phyloP scores from a whole-genome alignment of 2,888 invertebrate genomes.

The Eledone cirrhosa region DNA sequence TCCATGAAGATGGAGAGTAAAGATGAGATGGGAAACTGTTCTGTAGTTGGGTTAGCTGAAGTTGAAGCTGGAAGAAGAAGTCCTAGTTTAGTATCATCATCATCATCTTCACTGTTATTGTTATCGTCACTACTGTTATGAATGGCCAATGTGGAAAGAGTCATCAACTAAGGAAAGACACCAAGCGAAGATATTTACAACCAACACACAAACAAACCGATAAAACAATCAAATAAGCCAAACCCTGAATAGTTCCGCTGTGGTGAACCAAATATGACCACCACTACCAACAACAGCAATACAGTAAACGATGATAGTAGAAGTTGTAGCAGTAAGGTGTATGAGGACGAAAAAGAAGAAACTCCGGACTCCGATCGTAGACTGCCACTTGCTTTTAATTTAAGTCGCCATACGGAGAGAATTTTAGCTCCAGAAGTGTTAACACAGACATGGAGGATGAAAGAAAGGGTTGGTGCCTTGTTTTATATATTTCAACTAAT shows the following conservation, averaged over 20 bases:
- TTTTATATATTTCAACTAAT: too few relatives aligned
- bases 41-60: conserved; percentile 6
- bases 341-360: conserved; percentile 47
- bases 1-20: too few relatives aligned
- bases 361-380: conserved; percentile 50
- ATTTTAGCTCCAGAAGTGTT: conserved; percentile 76
- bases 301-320: not conserved
- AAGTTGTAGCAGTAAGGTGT: conserved; percentile 11
- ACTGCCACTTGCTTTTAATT: conserved; percentile 76
- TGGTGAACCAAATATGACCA: too few relatives aligned
- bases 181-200: too few relatives aligned
- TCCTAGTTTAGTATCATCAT: too few relatives aligned
- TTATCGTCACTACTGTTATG: too few relatives aligned
- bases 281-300: not conserved
- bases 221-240: conserved; percentile 9
- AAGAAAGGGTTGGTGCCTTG: conserved; percentile 68
- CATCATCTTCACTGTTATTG: too few relatives aligned
- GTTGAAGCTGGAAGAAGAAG: not conserved
- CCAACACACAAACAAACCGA: too few relatives aligned
- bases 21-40: too few relatives aligned
- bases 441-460: conserved; percentile 89
- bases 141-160: too few relatives aligned
- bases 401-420: conserved; percentile 78
- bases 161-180: too few relatives aligned
- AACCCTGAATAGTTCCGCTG: conserved; percentile 29